Evolutionary conservation across 1,140 invertebrate species (phyloP), one percentile per base, ranked within the genome.

Genomic region (Papilio helenus): DNA sequence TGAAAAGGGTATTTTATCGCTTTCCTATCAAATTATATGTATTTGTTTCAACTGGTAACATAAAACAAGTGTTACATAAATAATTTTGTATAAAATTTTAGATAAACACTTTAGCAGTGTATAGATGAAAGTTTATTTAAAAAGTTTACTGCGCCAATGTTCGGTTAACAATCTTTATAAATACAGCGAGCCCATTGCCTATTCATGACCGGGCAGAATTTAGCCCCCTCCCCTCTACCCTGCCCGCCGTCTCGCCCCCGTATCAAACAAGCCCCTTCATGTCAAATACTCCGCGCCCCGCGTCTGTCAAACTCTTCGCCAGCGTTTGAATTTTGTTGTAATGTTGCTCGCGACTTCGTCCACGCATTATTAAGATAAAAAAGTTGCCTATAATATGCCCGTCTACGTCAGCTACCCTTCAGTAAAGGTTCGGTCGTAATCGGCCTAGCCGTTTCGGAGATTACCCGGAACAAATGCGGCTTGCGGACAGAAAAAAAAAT

Each of bases 191-290:
- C 91, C 90, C 93, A 94, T 94, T 93, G 93, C 93, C 92, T 94
- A 94, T 94, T 94, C 93, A 94, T 94, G 92, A 94, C 93, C 90
- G 91, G 89, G 93, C 93, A 92, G 86, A 93, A 92, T 94, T 92
- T 84, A 79, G 85, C 91, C 87, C 87, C 85, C 87, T 87, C 88
- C 90, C 87, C 86, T 85, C 84, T 84, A 23, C 58, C 80, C 84
- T 84, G 82, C 81, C 84, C 83, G 86, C 85, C 87, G 86, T 85
- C 83, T 89, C 90, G 86, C 90, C 92, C 91, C 90, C 90, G 92
- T 93, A 94, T 93, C 93, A 94, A 93, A 93, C 93, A 93, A 93
- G 93, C 93, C 93, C 93, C 93, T 94, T 93, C 93, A 94, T 93
- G 93, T 94, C 93, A 94, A 94, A 94, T 92, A 93, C 93, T 94